Conservation (phyloP, 2,113 vertebrate genomes). For the Peromyscus polionotus region DNA sequence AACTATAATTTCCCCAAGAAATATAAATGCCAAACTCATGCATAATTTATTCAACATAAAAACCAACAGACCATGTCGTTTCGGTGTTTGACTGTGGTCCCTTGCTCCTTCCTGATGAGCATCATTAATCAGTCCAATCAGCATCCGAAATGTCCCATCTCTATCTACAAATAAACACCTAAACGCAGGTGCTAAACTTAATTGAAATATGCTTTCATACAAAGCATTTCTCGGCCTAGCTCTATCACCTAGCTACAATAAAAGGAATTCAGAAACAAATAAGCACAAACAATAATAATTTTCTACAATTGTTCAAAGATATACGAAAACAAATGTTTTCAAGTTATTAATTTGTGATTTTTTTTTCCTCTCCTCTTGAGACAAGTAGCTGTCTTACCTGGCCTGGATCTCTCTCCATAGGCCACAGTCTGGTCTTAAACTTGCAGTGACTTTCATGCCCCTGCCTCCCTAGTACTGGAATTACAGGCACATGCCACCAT, state of each 20-base stretch:
- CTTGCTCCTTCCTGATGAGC: conserved; percentile 47
- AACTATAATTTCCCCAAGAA: conserved; percentile 73
- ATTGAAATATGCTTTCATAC: conserved; percentile 46
- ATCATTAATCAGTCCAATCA: conserved; percentile 77
- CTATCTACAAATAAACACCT: conserved; percentile 66
- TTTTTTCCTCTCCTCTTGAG: neutral
- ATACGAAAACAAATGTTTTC: neutral
- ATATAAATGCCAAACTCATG: conserved; percentile 75
- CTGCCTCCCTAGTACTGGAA: neutral
- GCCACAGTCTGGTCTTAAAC: neutral
- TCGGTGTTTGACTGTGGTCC: conserved; percentile 74
- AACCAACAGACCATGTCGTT: conserved; percentile 71
- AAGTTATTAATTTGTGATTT: conserved; percentile 28
- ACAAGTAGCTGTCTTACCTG: neutral
- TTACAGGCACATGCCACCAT: neutral
- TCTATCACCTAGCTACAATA: neutral
- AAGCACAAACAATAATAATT: conserved; percentile 8
- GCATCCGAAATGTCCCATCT: conserved; percentile 63
- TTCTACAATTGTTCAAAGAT: conserved; percentile 17
- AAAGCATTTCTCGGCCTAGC: neutral
- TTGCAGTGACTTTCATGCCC: neutral
- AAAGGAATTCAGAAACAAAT: conserved; percentile 55
- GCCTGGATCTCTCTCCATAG: neutral
- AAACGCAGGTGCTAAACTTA: conserved; percentile 41
- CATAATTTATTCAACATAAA: conserved; percentile 78